Conservation (phyloP, 1,140 invertebrate genomes). For the Homarus americanus region DNA sequence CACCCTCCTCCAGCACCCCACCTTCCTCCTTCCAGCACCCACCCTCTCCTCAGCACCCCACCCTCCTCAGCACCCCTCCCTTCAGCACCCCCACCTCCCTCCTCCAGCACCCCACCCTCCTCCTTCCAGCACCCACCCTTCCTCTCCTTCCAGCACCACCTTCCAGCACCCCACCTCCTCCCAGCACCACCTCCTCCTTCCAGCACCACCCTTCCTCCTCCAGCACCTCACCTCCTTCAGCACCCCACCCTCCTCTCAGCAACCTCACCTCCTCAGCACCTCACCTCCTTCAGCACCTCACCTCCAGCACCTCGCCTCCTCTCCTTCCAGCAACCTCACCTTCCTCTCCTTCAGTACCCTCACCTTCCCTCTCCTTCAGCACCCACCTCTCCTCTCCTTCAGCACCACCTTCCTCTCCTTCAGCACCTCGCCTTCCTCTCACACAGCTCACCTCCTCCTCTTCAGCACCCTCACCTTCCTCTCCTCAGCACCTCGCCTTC, state of each 20-base stretch:
- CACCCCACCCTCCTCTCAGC: background rate
- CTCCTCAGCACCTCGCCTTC: background rate
- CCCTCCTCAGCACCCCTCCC: background rate
- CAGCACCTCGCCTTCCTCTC: background rate
- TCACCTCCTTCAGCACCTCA: background rate
- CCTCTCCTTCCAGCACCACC: no score
- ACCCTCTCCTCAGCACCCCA: slow-evolving; percentile 16
- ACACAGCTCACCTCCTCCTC: background rate
- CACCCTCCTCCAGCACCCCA: background rate
- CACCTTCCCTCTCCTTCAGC: background rate
- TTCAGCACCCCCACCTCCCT: background rate
- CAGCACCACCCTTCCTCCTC: background rate
- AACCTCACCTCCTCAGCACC: background rate
- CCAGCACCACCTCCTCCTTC: background rate
- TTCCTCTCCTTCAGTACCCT: background rate
- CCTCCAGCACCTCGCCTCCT: background rate
- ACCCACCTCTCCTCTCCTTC: slow-evolving; percentile 7
- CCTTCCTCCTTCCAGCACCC: background rate
- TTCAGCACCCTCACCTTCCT: background rate
- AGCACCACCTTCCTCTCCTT: background rate
- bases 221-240: background rate
- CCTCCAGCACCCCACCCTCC: background rate
- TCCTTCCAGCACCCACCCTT: background rate
- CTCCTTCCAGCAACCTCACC: background rate
- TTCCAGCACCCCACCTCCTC: background rate